phyloP scores from a whole-genome alignment of 2,797 vertebrate species.

The Myotis daubentonii region DNA sequence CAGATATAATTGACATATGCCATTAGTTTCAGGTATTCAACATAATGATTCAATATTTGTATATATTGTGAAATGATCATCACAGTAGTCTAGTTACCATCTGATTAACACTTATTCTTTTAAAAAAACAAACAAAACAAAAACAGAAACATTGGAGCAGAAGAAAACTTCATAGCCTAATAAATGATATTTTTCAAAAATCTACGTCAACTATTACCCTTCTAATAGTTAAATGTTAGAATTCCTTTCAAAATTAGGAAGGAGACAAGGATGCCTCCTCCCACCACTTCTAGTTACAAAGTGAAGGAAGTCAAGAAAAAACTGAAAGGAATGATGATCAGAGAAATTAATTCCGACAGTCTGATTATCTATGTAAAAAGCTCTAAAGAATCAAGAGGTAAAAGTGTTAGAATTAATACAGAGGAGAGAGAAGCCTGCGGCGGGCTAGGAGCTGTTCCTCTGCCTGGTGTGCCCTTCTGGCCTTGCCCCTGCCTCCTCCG shows the following conservation, averaged over 20 bases:
- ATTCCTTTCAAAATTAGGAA: not conserved
- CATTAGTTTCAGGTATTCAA: not conserved
- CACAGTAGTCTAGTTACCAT: not conserved
- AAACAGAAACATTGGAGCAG: not conserved
- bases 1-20: not conserved
- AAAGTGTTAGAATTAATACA: not conserved
- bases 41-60: not conserved
- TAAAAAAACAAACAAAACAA: not conserved
- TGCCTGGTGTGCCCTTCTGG: rapidly evolving
- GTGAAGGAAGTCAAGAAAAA: not conserved
- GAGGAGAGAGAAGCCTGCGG: not conserved
- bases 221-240: not conserved
- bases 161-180: not conserved
- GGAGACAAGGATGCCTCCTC: not conserved
- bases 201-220: not conserved
- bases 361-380: not conserved
- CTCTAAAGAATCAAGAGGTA: not conserved
- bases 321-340: not conserved
- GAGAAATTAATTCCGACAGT: not conserved
- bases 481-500: not conserved
- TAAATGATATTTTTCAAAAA: not conserved
- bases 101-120: not conserved
- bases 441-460: not conserved
- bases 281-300: not conserved
- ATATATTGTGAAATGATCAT: not conserved